phyloP scores from a whole-genome alignment of 2,113 vertebrate genomes.

The Centropus bengalensis region DNA sequence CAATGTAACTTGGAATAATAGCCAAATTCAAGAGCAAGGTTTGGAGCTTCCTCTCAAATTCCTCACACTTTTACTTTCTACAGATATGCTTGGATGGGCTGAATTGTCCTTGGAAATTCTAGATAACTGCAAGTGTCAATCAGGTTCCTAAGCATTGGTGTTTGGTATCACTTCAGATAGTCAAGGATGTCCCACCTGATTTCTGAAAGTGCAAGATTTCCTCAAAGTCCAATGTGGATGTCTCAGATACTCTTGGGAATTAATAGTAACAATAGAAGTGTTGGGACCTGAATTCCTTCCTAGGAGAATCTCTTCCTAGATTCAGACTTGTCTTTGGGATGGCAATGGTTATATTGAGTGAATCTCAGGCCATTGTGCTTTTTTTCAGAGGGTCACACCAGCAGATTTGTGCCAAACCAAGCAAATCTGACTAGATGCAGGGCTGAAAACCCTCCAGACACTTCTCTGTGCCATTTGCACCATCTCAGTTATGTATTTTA shows the following conservation, averaged over 20 bases:
- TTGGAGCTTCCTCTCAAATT: background rate
- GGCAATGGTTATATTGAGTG: background rate
- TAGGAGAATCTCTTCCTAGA: background rate
- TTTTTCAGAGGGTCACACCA: background rate
- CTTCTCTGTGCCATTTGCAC: background rate
- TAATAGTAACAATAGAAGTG: background rate
- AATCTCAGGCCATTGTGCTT: background rate
- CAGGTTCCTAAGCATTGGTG: background rate
- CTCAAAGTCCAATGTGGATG: background rate
- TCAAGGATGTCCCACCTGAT: accelerated
- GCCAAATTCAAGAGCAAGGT: background rate
- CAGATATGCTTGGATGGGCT: background rate
- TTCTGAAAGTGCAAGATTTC: background rate
- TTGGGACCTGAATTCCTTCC: background rate
- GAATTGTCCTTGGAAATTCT: background rate
- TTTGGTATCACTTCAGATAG: background rate
- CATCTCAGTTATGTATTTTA: background rate
- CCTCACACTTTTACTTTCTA: background rate
- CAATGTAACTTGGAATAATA: background rate
- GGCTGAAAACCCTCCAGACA: background rate
- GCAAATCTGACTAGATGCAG: background rate
- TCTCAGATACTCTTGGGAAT: background rate
- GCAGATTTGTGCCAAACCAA: background rate
- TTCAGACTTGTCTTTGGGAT: background rate
- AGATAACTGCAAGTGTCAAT: background rate